phyloP scores from a whole-genome alignment of 2,888 invertebrate species.

The Drosophila neotestacea region DNA sequence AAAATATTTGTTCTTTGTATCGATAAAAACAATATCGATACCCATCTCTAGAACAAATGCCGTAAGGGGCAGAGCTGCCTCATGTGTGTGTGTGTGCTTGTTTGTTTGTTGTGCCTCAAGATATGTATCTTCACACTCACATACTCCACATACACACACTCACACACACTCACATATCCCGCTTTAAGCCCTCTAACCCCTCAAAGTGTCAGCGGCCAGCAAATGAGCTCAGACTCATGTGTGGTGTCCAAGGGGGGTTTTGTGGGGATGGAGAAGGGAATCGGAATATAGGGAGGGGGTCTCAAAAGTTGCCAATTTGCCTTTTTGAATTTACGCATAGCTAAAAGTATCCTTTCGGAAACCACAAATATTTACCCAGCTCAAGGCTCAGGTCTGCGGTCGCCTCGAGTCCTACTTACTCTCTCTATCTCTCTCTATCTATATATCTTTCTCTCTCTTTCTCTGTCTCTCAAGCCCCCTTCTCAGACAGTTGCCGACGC shows the following conservation, averaged over 20 bases:
- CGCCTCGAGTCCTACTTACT: slow-evolving; percentile 55
- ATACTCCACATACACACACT: slow-evolving; percentile 27
- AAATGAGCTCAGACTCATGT: slow-evolving; percentile 45
- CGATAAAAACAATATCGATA: too few relatives aligned
- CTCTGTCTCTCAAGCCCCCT: slow-evolving; percentile 5
- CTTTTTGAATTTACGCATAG: slow-evolving; percentile 83
- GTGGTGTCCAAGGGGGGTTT: background rate
- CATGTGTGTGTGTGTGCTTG: slow-evolving; percentile 41
- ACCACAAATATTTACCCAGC: slow-evolving; percentile 85
- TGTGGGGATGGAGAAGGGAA: background rate
- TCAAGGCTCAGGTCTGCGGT: slow-evolving; percentile 81
- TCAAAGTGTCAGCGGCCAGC: slow-evolving; percentile 40
- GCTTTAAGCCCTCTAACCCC: background rate
- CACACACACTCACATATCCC: background rate
- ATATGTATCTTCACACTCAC: slow-evolving; percentile 66
- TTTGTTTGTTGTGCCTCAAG: slow-evolving; percentile 65
- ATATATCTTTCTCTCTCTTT: slow-evolving; percentile 4
- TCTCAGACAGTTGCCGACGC: slow-evolving; percentile 31
- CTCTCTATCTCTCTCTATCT: background rate
- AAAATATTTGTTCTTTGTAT: too few relatives aligned
- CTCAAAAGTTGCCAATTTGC: slow-evolving; percentile 82
- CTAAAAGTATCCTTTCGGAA: slow-evolving; percentile 82
- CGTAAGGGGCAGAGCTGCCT: slow-evolving; percentile 39
- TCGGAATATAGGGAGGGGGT: background rate
- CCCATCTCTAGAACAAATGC: slow-evolving; percentile 9